phyloP scores from a whole-genome alignment of 2,113 vertebrate species.

The Rhombomys opimus region DNA sequence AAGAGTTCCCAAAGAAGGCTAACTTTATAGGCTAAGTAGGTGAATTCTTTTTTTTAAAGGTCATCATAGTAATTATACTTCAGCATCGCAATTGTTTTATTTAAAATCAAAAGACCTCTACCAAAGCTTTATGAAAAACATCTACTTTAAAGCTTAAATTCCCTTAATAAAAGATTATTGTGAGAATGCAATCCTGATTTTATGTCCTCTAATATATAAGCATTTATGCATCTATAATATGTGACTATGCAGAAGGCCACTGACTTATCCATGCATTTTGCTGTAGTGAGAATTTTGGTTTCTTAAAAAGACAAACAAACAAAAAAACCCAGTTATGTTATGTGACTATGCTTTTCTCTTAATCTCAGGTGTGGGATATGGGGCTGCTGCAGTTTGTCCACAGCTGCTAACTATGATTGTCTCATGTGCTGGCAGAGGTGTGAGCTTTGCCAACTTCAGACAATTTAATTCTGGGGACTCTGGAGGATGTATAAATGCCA shows the following conservation, averaged over 20 bases:
- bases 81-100: background rate
- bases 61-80: background rate
- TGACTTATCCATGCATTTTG: background rate
- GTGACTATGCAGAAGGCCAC: background rate
- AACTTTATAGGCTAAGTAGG: background rate
- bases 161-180: background rate
- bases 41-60: background rate
- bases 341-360: too few species aligned
- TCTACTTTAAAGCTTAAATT: background rate
- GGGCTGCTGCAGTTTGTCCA: too few species aligned
- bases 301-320: too few species aligned
- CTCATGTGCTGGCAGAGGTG: too few species aligned
- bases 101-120: constrained; percentile 30
- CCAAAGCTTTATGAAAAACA: background rate
- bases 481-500: too few species aligned
- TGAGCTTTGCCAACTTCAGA: too few species aligned
- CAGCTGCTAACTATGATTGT: too few species aligned
- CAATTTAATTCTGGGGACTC: too few species aligned
- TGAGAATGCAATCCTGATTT: background rate
- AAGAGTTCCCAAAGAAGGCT: background rate
- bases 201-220: background rate
- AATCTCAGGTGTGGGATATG: too few species aligned
- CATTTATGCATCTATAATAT: background rate
- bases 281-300: too few species aligned
- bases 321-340: too few species aligned